Conservation (phyloP, 2,113 vertebrate species). For the Nannospalax galili region DNA sequence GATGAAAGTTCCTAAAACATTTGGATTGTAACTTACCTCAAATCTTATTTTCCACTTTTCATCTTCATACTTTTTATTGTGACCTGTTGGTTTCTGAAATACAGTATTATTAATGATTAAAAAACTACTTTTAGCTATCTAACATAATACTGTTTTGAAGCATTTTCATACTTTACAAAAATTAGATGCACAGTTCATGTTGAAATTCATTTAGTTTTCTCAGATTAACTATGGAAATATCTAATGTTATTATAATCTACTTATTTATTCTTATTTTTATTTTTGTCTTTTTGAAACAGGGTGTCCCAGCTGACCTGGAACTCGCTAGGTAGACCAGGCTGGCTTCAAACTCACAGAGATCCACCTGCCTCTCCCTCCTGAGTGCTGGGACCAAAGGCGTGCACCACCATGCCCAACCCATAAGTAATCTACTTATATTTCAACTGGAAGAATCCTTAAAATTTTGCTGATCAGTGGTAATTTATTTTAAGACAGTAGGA, state of each 20-base stretch:
- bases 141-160: not conserved
- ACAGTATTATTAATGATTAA: constrained; percentile 53
- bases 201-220: constrained; percentile 33
- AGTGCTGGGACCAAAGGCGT: too few species aligned
- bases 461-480: not conserved
- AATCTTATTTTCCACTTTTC: constrained; percentile 88
- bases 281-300: too few species aligned
- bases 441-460: not conserved
- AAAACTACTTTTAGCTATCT: constrained; percentile 6
- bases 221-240: constrained; percentile 33
- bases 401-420: too few species aligned
- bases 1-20: constrained; percentile 42
- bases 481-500: not conserved
- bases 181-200: not conserved
- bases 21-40: constrained; percentile 83
- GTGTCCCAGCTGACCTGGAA: too few species aligned
- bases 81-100: constrained; percentile 77
- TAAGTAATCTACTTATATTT: constrained; percentile 27
- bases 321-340: not conserved
- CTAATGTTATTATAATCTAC: too few species aligned
- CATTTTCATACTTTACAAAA: constrained; percentile 52
- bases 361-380: too few species aligned
- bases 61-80: constrained; percentile 71
- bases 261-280: too few species aligned
- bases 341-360: not conserved